Base-by-base conservation (phyloP, 1,140 invertebrate genomes). In the Macrocentrus cingulum region DNA sequence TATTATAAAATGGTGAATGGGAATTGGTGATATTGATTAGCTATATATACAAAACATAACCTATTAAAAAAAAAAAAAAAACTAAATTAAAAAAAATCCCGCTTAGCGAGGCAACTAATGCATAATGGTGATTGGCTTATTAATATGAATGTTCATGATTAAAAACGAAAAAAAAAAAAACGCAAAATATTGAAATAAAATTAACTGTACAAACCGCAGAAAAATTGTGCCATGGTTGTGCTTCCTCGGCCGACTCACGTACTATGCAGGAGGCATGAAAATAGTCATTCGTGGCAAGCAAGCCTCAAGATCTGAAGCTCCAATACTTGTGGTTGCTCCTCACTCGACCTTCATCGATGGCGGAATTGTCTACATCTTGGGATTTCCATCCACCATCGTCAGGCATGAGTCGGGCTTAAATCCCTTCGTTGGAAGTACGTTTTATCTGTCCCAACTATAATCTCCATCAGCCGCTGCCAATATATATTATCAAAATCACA, bases 321-420 rank as follows among this genome's bases (percentile, higher is more conserved):
- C 91, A 2, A 90, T 95, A 63, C 79, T 94, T 44, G 89, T 91
- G n/a, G 84, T 89, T 25, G 91, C 91, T 2, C 91, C 92, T 3
- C 92, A 95, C 78, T 92, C 90, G 25, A 91, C 91, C 1, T 94
- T 92, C 80, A 82, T 93, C 61, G 92, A 95, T 80, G 89, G 89
- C 60, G 86, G 91, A 65, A 88, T 91, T 61, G 86, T 89, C 63
- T 91, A 91, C 74, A 85, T 88, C 61, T 87, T 87, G 11, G 86
- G 84, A 65, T 87, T 92, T 72, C 90, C 90, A 8, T 90, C 87
- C 15, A 88, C 90, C 67, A 90, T 94, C 74, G 88, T 88, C 61
- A 83, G 88, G 64, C 84, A 87, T 62, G 91, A 93, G 73, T 90
- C 88, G 73, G 82, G 83, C 52, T 84, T 86, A 67, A 86, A 91